Conservation (phyloP, 1,140 invertebrate species). For the Globodera rostochiensis region DNA sequence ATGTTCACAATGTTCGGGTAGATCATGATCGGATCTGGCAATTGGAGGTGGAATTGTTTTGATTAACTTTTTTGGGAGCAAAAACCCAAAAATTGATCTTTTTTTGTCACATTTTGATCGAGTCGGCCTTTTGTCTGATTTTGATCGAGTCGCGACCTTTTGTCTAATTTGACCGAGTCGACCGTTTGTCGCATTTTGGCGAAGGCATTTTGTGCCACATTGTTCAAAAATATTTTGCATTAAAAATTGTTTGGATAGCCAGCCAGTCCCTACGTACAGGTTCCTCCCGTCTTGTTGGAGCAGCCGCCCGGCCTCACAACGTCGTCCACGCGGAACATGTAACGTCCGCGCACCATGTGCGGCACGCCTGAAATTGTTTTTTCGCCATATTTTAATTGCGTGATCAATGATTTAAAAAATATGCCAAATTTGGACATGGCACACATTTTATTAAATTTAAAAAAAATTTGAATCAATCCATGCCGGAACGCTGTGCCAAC, state of each 20-base stretch:
- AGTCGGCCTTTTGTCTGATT: too few species aligned
- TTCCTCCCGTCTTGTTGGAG: constrained; percentile 65
- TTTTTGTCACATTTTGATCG: too few species aligned
- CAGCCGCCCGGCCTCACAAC: constrained; percentile 64
- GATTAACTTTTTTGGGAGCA: neutral
- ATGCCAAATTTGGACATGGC: too few species aligned
- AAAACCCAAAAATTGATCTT: too few species aligned
- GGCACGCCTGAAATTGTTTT: constrained; percentile 44
- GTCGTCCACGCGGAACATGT: constrained; percentile 66
- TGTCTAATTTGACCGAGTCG: too few species aligned
- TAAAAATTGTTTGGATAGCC: neutral
- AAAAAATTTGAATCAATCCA: neutral
- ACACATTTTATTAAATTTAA: too few species aligned
- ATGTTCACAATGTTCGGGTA: constrained; percentile 66
- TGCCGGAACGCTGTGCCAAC: constrained; percentile 60
- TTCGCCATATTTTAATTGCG: neutral
- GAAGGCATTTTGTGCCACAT: too few species aligned
- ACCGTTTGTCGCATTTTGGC: too few species aligned
- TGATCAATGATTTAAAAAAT: neutral
- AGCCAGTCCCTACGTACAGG: constrained; percentile 48
- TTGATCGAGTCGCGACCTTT: too few species aligned
- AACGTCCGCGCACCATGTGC: constrained; percentile 63
- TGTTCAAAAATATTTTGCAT: too few species aligned
- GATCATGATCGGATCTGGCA: constrained; percentile 62
- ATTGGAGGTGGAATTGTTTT: neutral